Evolutionary conservation across 2,888 invertebrate genomes (phyloP).

Genomic region (Pherbina coryleti): DNA sequence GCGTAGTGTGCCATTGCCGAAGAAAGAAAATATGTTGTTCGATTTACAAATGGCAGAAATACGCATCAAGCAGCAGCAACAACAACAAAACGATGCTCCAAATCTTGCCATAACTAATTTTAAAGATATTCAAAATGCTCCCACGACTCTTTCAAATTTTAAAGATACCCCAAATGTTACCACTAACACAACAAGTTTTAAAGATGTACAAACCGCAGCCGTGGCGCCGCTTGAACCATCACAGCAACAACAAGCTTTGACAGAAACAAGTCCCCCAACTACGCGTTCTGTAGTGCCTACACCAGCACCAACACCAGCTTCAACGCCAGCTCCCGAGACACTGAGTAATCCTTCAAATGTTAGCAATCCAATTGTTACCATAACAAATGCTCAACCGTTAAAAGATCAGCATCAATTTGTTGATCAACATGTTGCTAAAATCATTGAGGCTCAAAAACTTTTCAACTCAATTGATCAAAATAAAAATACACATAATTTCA

Average conservation of each 20-base stretch:
- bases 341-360: neutral
- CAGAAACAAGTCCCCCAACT: neutral
- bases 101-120: too few relatives aligned
- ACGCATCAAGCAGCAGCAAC: constrained; percentile 10
- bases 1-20: constrained; percentile 14
- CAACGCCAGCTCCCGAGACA: neutral
- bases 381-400: neutral
- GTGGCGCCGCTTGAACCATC: constrained; percentile 13
- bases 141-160: neutral
- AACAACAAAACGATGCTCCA: neutral
- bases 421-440: constrained; percentile 20
- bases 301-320: neutral
- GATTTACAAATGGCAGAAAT: constrained; percentile 21
- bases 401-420: neutral
- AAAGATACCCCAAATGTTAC: neutral
- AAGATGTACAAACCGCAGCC: constrained; percentile 15
- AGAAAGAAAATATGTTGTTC: constrained; percentile 16
- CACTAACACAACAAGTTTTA: neutral
- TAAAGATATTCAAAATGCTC: neutral
- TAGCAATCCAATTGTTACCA: neutral
- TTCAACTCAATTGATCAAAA: neutral
- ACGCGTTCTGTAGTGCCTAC: too few relatives aligned
- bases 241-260: neutral
- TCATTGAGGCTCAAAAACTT: constrained; percentile 2
- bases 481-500: neutral